These are phyloP conservation scores for Coleophora deauratella DNA, from an alignment of 2,888 invertebrate species.

Conservation along the genomic window DNA sequence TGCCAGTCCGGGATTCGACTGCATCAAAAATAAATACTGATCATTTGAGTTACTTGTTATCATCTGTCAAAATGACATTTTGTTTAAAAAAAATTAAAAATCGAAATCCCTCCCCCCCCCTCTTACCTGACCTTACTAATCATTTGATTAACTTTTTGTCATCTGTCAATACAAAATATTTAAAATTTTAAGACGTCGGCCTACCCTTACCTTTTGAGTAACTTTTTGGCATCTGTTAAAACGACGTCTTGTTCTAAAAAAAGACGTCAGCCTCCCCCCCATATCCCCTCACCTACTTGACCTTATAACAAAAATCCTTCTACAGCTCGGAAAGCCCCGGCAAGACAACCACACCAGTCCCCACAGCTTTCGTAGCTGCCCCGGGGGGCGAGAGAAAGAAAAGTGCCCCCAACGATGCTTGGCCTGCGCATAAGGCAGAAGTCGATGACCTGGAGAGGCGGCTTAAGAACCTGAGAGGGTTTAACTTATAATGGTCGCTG, in stretches of 20 bases:
- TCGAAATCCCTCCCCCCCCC: too few species aligned
- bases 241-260: too few species aligned
- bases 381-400: constrained; percentile 50
- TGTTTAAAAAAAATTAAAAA: too few species aligned
- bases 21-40: too few species aligned
- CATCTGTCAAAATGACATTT: too few species aligned
- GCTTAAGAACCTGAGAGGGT: constrained; percentile 42
- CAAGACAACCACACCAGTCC: constrained; percentile 20
- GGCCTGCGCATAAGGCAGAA: constrained; percentile 21
- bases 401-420: constrained; percentile 12
- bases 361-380: constrained; percentile 49
- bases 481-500: constrained; percentile 36
- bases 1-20: too few species aligned
- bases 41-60: too few species aligned
- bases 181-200: neutral
- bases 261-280: neutral
- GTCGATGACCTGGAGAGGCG: constrained; percentile 42
- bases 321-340: constrained; percentile 44
- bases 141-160: too few species aligned
- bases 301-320: neutral
- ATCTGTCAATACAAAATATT: too few species aligned
- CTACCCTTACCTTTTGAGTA: neutral
- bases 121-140: too few species aligned
- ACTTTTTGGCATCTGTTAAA: neutral
- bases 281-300: neutral